Percentiles rank a stretch among this genome's conserved stretches.
Evolutionary conservation across 2,888 invertebrate genomes (phyloP).

Genomic region (Atethmia centrago): DNA sequence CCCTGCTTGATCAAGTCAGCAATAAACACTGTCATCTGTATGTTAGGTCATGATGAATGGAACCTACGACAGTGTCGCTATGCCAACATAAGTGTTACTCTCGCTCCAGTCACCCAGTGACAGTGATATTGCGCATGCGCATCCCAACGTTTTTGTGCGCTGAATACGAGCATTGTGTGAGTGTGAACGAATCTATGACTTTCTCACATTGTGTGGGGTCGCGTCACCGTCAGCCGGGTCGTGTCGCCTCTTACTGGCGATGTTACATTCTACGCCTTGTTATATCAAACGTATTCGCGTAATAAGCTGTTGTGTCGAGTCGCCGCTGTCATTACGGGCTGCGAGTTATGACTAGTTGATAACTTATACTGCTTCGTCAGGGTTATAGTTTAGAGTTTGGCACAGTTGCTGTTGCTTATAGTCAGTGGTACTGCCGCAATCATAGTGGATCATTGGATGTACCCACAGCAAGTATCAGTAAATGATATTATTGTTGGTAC

Average conservation of each 20-base stretch:
- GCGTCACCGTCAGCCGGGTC: not conserved
- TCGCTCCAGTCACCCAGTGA: constrained; percentile 59
- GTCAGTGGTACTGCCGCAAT: not conserved
- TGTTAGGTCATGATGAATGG: constrained; percentile 1
- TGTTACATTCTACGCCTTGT: constrained; percentile 31
- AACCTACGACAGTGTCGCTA: not conserved
- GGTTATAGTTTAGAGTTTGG: constrained; percentile 6
- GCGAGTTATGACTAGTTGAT: not conserved
- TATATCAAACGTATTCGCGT: constrained; percentile 38
- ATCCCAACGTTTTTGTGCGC: constrained; percentile 28
- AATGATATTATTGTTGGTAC: not conserved
- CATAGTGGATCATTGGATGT: not conserved
- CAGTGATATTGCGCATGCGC: constrained; percentile 50
- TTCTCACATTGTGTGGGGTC: constrained; percentile 51
- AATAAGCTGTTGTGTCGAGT: constrained; percentile 27
- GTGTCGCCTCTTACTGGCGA: constrained; percentile 22
- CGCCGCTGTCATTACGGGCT: constrained; percentile 8
- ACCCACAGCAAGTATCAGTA: not conserved
- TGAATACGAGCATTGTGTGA: constrained; percentile 41
- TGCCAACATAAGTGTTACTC: not conserved
- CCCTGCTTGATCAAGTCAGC: not conserved
- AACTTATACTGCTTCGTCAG: constrained; percentile 25
- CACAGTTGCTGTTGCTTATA: not conserved
- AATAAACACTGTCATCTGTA: not conserved
- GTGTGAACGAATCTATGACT: constrained; percentile 51